Evolutionary conservation across 2,888 invertebrate genomes (phyloP), one percentile per base, ranked within the genome.

Genomic region (Conistra vaccinii): DNA sequence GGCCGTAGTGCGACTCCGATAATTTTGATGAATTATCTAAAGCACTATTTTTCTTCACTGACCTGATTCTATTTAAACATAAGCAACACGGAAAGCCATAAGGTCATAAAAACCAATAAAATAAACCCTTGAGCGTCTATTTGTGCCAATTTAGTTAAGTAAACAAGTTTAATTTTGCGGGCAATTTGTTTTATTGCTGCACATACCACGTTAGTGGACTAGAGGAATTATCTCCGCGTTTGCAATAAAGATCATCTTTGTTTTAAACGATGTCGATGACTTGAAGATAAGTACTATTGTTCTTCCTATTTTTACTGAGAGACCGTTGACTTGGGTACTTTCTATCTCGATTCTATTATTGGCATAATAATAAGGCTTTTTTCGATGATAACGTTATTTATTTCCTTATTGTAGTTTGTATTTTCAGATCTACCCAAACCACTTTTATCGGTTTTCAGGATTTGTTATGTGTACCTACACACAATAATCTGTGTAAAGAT

Each of bases 161-260:
- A 83, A 82, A 81, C 83, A 87, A 80, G 81, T 89, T 85, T 72
- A 85, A 90, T 89, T 87, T 83, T 78, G 80, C 79, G 81, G 78
- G 82, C 86, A 88, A 87, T 87, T 88, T 84, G 57, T 82, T 90
- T 89, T 87, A 90, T 89, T 83, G 70, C 83, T 55, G 73, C 68
- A 78, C 78, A 76, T 69, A 80, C 62, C n/a, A 60, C 76, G 35
- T 39, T 63, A 73, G 39, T 78, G 63, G 72, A 61, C 42, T 57
- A 61, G 61, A 76, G 74, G 53, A 78, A 66, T 86, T 82, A 82
- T 86, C 87, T 85, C 72, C n/a, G 42, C 51, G 51, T 58, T 39
- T 48, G 74, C 68, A 75, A 87, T 89, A 88, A 89, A 89, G 85
- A 88, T 88, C 81, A 85, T 84, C 84, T 65, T 81, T 85, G 76